phyloP scores from a whole-genome alignment of 2,113 vertebrate species.

The Cichladusa arquata region DNA sequence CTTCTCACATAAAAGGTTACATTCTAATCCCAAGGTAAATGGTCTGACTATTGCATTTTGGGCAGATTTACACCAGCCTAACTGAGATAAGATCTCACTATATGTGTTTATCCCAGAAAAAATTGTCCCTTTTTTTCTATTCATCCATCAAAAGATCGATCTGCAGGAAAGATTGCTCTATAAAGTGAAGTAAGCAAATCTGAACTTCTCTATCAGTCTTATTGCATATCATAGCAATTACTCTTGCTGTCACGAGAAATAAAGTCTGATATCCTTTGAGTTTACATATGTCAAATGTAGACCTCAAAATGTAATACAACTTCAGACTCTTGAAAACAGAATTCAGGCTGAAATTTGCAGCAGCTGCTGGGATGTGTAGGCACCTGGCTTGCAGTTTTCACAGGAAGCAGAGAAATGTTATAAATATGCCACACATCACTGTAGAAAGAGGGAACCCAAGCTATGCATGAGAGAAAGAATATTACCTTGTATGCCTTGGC shows the following conservation, averaged over 20 bases:
- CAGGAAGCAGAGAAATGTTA: background rate
- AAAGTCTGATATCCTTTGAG: background rate
- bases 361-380: background rate
- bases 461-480: accelerated
- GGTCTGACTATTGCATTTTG: background rate
- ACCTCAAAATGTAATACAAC: background rate
- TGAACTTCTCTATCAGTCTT: background rate
- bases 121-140: background rate
- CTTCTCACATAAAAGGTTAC: background rate
- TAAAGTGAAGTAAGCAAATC: background rate
- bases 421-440: accelerated
- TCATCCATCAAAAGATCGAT: background rate
- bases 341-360: background rate
- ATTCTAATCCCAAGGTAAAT: slow-evolving; percentile 5
- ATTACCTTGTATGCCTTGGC: background rate
- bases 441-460: background rate
- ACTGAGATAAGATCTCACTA: background rate
- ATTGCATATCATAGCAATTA: slow-evolving; percentile 12
- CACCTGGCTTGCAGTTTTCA: background rate
- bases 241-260: slow-evolving; percentile 25
- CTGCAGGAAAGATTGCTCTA: background rate
- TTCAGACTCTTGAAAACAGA: background rate
- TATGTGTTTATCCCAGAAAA: background rate
- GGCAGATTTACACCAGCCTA: background rate
- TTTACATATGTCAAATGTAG: background rate